Evolutionary conservation across 1,140 invertebrate genomes (phyloP).

Genomic region (Brachionus manjavacas): DNA sequence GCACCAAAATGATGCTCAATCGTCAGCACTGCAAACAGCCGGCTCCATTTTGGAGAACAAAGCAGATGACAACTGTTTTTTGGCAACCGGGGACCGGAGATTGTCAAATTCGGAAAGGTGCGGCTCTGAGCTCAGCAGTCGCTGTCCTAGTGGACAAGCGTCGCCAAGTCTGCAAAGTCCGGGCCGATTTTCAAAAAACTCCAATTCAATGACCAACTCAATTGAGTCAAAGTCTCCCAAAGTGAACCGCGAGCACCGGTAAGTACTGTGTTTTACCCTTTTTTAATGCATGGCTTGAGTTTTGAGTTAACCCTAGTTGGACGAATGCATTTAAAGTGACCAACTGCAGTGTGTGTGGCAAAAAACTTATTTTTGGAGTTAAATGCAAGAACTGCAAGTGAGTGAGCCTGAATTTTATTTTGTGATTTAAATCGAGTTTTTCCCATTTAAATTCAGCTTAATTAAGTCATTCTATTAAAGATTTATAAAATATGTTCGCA

Average conservation of each 20-base stretch:
- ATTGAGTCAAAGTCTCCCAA: not conserved
- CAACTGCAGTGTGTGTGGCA: constrained; percentile 27
- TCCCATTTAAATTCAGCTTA: not conserved
- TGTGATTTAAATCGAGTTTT: not conserved
- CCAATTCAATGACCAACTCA: not conserved
- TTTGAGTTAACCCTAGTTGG: not conserved
- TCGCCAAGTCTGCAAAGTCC: constrained; percentile 4
- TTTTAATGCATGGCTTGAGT: constrained; percentile 6
- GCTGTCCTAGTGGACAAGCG: constrained; percentile 2
- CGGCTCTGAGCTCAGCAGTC: not conserved
- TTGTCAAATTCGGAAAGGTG: not conserved
- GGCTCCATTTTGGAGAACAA: not conserved
- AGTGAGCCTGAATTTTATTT: not conserved
- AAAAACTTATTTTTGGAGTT: constrained; percentile 33
- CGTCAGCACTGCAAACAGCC: not conserved
- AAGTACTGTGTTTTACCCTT: not conserved
- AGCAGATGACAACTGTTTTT: not conserved
- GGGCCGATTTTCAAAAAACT: not conserved
- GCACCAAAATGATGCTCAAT: not conserved
- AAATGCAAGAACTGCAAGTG: constrained; percentile 40
- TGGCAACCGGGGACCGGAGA: not conserved
- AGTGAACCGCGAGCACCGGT: not conserved
- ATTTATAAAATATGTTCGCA: constrained; percentile 37
- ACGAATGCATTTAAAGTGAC: constrained; percentile 33
- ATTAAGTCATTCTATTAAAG: not conserved